Conservation (phyloP, 2,888 invertebrate genomes). For the Hermaeophaga mercurialis region DNA sequence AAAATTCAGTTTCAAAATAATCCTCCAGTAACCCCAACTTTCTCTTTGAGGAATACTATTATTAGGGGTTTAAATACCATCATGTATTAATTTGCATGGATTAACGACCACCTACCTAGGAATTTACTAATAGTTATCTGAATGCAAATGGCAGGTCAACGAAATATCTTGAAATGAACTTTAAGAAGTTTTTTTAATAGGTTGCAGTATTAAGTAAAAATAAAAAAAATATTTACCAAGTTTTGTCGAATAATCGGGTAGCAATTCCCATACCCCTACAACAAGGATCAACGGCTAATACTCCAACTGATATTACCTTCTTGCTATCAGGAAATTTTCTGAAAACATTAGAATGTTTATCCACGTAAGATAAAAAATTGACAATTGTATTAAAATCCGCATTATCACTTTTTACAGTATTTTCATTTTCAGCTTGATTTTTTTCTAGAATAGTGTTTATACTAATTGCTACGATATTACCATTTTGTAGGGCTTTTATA, state of each 20-base stretch:
- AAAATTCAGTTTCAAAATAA: no score
- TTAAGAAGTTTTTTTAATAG: no score
- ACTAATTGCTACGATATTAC: slow-evolving; percentile 60
- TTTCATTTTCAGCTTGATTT: slow-evolving; percentile 41
- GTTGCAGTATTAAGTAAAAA: no score
- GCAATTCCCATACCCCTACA: slow-evolving; percentile 72
- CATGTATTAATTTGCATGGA: no score
- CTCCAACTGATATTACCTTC: slow-evolving; percentile 65
- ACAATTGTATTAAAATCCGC: slow-evolving; percentile 70
- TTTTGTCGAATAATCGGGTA: slow-evolving; percentile 64
- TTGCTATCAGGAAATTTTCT: slow-evolving; percentile 63
- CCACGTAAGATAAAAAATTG: slow-evolving; percentile 64
- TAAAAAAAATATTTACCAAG: slow-evolving; percentile 61
- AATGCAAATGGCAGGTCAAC: no score
- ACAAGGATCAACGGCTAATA: slow-evolving; percentile 69
- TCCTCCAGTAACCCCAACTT: no score
- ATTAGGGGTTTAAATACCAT: no score
- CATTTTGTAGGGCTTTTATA: slow-evolving; percentile 64
- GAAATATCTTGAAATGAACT: no score
- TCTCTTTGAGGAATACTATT: no score
- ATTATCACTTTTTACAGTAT: slow-evolving; percentile 52
- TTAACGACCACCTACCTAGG: no score
- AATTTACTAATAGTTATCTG: no score
- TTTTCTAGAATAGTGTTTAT: slow-evolving; percentile 45
- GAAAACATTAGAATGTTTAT: slow-evolving; percentile 62